Conservation (phyloP, 2,888 invertebrate species). For the Malacosoma neustria region DNA sequence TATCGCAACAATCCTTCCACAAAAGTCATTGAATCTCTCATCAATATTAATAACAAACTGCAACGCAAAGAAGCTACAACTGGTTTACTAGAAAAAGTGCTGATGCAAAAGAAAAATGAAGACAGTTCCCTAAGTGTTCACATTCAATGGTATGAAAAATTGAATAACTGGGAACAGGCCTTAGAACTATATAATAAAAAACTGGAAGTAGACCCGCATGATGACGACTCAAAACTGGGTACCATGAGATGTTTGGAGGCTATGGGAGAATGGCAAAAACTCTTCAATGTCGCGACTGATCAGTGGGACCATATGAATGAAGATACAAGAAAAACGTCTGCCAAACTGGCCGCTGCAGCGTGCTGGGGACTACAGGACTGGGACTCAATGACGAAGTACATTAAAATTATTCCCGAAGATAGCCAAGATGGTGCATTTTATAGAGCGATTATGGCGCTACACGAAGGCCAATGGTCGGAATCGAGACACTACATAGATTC, state of each 20-base stretch:
- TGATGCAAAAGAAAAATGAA: conserved; percentile 81
- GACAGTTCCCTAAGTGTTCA: conserved; percentile 67
- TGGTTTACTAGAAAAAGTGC: conserved; percentile 91
- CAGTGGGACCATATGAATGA: conserved; percentile 63
- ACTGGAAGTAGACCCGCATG: conserved; percentile 78
- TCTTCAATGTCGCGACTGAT: conserved; percentile 86
- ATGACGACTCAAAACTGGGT: conserved; percentile 89
- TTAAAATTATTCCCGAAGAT: conserved; percentile 89
- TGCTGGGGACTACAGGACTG: conserved; percentile 97
- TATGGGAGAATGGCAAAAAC: conserved; percentile 95
- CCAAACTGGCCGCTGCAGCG: conserved; percentile 93
- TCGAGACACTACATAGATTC: conserved; percentile 91
- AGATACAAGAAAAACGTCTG: conserved; percentile 77
- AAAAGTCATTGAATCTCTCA: conserved; percentile 93
- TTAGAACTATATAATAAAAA: conserved; percentile 89
- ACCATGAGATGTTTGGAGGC: conserved; percentile 98
- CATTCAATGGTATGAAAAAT: conserved; percentile 98
- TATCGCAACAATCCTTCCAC: conserved; percentile 79
- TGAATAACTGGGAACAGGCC: conserved; percentile 99
- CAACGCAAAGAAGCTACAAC: conserved; percentile 98
- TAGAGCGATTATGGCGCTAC: conserved; percentile 92
- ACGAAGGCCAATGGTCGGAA: conserved; percentile 81
- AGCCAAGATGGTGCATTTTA: conserved; percentile 97
- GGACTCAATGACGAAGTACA: conserved; percentile 94
- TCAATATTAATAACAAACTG: conserved; percentile 97